Base-by-base conservation (phyloP, 2,113 vertebrate genomes). In the Sinocyclocheilus grahami region DNA sequence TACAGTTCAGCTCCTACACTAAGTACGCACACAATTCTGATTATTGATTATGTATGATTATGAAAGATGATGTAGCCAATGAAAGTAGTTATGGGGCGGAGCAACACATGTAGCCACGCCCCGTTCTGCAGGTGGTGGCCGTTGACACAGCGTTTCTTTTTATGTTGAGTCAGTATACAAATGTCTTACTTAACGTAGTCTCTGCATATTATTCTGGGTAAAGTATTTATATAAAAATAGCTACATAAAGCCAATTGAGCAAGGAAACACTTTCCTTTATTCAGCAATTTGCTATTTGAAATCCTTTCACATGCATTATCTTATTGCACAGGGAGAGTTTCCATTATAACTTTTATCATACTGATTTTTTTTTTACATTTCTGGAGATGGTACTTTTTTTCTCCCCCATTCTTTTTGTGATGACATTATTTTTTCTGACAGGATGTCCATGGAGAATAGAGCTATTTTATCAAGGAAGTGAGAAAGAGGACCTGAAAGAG, bases 371-470 rank as follows among this genome's bases (percentile, higher is more conserved):
- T 67, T 7, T 7, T 39, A 7, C 39, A 39, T 39, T 48, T 48
- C 10, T 48, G 46, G 46, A 48, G 46, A 48, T 48, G 46, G 10
- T 48, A 3, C 11, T 48, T 48, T 48, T 30, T 74, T 42, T 46
- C 20, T 53, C 74, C 42, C 12, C 3, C 60, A 18, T 20, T 65
- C 0, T 18, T 37, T 22, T 27, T 60, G 42, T 80, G 62, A 71
- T 79, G 86, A 39, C 89, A 22, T 30, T 7, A 20, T 3, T 82
- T 86, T 62, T 60, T 87, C 65, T 69, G 91, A 88, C 87, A 99
- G 97, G 95, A 86, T 99, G 97, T 91, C 96, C 96, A 0, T 95
- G 96, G 94, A 91, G 88, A 0, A 84, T 92, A 60, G 92, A 92
- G 86, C 27, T 83, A 37, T 13, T 84, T 48, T 74, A 58, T n/a